Percentiles rank a stretch among this genome's conserved stretches.
Conservation (phyloP, 2,888 invertebrate genomes). For the Drosophila picticornis region DNA sequence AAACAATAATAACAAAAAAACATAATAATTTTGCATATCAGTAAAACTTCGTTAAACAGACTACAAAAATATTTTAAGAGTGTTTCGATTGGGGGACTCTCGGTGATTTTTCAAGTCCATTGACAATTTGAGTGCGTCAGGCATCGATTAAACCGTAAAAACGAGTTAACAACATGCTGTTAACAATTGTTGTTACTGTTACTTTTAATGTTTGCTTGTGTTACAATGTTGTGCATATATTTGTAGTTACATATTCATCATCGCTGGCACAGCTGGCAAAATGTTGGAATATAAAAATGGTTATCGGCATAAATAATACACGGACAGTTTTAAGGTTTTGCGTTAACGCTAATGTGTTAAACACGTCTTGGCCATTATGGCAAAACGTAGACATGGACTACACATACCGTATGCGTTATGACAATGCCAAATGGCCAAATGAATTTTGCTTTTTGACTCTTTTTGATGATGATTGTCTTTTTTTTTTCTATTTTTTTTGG, state of each 20-base stretch:
- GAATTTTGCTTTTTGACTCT: slow-evolving; percentile 39
- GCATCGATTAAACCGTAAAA: slow-evolving; percentile 25
- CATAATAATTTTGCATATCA: background rate
- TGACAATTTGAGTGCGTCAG: slow-evolving; percentile 23
- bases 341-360: slow-evolving; percentile 73
- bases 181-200: slow-evolving; percentile 66
- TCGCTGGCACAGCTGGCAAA: slow-evolving; percentile 36
- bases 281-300: slow-evolving; percentile 54
- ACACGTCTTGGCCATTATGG: slow-evolving; percentile 78
- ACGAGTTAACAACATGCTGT: slow-evolving; percentile 56
- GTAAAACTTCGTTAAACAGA: background rate
- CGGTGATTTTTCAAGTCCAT: slow-evolving; percentile 1
- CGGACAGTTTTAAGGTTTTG: slow-evolving; percentile 59
- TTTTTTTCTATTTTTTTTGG: slow-evolving; percentile 46
- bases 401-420: slow-evolving; percentile 77
- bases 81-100: background rate
- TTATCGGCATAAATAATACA: slow-evolving; percentile 55
- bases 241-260: slow-evolving; percentile 55
- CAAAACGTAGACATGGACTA: background rate
- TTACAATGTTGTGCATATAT: slow-evolving; percentile 48
- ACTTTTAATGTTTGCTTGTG: slow-evolving; percentile 38
- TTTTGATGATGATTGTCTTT: slow-evolving; percentile 38
- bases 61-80: background rate
- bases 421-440: slow-evolving; percentile 65
- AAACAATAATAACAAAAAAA: background rate